These are phyloP conservation scores for Elephas maximus DNA, from an alignment of 2,113 vertebrate genomes.

Conservation along the genomic window DNA sequence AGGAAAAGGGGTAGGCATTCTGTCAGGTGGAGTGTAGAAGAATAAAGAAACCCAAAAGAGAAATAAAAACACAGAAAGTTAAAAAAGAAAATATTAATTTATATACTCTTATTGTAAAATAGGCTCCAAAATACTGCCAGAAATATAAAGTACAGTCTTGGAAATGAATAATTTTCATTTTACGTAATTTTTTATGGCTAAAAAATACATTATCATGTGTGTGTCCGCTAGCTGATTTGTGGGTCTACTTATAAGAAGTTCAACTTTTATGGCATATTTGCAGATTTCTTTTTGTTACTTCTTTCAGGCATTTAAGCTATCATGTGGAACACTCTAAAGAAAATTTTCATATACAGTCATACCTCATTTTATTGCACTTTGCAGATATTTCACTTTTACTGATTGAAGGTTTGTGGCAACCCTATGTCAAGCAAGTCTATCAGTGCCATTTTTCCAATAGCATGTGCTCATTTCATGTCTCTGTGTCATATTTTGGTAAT, in stretches of 20 bases:
- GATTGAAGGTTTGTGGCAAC: no score
- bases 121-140: background rate
- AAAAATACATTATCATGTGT: background rate
- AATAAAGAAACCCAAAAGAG: conserved; percentile 1
- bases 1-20: background rate
- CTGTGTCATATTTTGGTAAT: no score
- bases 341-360: background rate
- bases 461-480: no score
- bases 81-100: background rate
- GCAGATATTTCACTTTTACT: no score
- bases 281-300: conserved; percentile 53
- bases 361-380: no score
- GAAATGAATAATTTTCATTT: conserved; percentile 42
- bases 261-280: background rate
- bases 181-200: background rate
- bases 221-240: background rate
- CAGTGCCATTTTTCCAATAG: no score
- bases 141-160: conserved; percentile 15
- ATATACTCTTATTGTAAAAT: background rate
- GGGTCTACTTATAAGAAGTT: background rate
- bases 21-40: background rate
- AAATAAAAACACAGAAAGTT: background rate
- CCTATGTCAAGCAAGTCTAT: no score
- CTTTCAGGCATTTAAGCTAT: background rate
- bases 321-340: background rate